These are phyloP conservation scores for Callopanchax toddi DNA, from an alignment of 2,113 vertebrate genomes.

Conservation along the genomic window DNA sequence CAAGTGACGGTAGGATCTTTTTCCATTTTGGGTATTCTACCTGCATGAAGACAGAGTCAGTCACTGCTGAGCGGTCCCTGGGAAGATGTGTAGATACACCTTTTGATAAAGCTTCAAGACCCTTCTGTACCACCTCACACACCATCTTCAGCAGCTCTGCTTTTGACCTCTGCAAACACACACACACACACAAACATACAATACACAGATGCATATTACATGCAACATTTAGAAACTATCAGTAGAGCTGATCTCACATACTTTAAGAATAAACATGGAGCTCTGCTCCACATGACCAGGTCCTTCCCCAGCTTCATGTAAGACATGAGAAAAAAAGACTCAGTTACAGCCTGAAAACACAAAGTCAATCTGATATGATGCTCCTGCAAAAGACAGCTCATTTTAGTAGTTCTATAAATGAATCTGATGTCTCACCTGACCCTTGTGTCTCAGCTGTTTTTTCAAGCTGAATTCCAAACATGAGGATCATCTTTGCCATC, in stretches of 20 bases:
- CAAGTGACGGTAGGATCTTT: background rate
- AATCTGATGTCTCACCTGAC: conserved; percentile 18
- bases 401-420: background rate
- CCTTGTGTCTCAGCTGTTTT: conserved; percentile 58
- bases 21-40: conserved; percentile 65
- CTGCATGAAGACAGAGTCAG: conserved; percentile 82
- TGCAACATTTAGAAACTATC: too few relatives aligned
- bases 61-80: conserved; percentile 71
- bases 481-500: conserved; percentile 83
- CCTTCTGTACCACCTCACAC: conserved; percentile 80
- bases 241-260: conserved; percentile 26
- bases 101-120: conserved; percentile 75
- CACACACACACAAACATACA: conserved; percentile 31
- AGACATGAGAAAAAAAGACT: conserved; percentile 7
- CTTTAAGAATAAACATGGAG: conserved; percentile 41
- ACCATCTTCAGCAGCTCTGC: conserved; percentile 79
- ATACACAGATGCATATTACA: background rate
- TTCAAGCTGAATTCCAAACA: conserved; percentile 81
- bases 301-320: background rate
- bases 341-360: background rate
- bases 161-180: conserved; percentile 82
- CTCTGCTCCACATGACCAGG: conserved; percentile 4
- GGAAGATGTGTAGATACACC: conserved; percentile 56
- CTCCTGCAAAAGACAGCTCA: too few relatives aligned
- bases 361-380: background rate